These are phyloP conservation scores for Myotis daubentonii DNA, from an alignment of 2,797 vertebrate species.

Conservation along the genomic window DNA sequence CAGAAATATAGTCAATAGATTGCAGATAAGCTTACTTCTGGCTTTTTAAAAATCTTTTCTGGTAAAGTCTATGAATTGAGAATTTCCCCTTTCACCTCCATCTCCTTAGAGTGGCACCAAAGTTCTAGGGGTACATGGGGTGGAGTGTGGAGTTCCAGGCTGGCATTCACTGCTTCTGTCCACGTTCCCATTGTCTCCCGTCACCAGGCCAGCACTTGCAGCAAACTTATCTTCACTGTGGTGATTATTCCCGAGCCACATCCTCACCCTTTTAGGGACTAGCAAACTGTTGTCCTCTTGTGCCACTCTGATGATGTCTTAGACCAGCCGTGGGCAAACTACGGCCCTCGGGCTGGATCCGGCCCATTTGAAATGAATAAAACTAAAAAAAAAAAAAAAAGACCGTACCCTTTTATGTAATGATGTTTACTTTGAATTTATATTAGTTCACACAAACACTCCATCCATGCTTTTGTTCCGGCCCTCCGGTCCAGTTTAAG, in stretches of 20 bases:
- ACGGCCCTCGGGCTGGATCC: no score
- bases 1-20: background rate
- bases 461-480: no score
- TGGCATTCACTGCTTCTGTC: background rate
- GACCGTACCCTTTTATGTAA: no score
- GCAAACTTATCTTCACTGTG: background rate
- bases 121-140: background rate
- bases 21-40: background rate
- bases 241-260: background rate
- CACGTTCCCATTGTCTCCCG: background rate
- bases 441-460: no score
- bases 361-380: no score
- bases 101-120: background rate
- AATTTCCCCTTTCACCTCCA: background rate
- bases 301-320: background rate
- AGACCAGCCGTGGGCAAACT: background rate
- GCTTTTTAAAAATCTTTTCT: background rate
- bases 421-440: no score
- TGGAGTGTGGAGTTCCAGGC: background rate
- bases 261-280: background rate
- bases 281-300: no score
- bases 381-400: no score
- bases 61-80: slow-evolving; percentile 8
- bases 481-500: no score
- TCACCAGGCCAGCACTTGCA: background rate